Evolutionary conservation across 2,888 invertebrate genomes (phyloP), one percentile per base, ranked within the genome.

Genomic region (Acleris emargana): DNA sequence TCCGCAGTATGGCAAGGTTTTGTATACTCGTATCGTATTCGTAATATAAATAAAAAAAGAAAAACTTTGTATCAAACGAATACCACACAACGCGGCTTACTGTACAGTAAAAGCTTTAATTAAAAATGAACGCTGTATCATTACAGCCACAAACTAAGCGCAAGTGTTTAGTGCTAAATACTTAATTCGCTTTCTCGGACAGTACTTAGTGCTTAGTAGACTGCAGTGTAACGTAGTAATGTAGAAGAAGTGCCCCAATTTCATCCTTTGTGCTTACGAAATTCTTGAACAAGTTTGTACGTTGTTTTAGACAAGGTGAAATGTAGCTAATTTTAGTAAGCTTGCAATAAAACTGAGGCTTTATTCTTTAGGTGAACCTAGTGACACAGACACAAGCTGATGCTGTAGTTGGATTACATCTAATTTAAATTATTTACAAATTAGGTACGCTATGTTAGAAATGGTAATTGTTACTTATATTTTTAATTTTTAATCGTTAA

Each of bases 161-260:
- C 25, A 20, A 54, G 58, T 38, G 58, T 53, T 59, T 54, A 58
- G 25, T 54, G 9, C 49, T 64, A 54, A 64, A 64, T 64, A 59
- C 58, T 64, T 64, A 59, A 64, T 38, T 49, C 52, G 53, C 25
- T n/a, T 54, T 45, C 49, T 59, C 42, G 58, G 64, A 53, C 64
- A 49, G 58, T 53, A 58, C 58, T 53, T 64, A 49, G 38, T 38
- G 9, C 49, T 49, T 17, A 32, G 28, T 17, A 28, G 4, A 28
- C 32, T 17, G 28, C n/a, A 52, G 17, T 5, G 52, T 38, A 38
- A 11, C 32, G 9, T 11, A 32, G 11, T 32, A 32, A 32, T 28
- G 52, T 32, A 32, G 28, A 18, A 52, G 11, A 25, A 32, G 28
- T 25, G 22, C 13, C 20, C 17, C 32, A 38, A 38, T 45, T 53